Evolutionary conservation across 2,113 vertebrate species (phyloP).

Genomic region (Brienomyrus brachyistius): DNA sequence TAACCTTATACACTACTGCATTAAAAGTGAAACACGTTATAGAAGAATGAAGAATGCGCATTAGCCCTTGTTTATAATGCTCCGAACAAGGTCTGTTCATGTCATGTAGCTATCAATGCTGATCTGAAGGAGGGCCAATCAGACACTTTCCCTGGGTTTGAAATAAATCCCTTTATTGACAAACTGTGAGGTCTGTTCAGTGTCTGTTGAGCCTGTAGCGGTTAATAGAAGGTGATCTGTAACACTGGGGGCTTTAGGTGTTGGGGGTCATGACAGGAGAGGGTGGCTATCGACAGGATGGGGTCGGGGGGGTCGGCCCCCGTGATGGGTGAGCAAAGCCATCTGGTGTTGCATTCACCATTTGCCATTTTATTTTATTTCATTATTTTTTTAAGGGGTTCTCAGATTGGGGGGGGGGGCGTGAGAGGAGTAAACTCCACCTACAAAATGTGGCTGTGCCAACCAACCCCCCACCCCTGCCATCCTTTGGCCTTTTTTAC

Average conservation of each 20-base stretch:
- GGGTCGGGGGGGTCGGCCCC: no score
- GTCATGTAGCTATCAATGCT: not conserved
- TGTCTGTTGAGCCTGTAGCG: not conserved
- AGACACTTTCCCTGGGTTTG: not conserved
- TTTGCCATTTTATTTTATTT: not conserved
- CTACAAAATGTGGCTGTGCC: not conserved
- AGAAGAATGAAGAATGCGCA: not conserved
- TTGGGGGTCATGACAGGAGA: not conserved
- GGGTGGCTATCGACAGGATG: not conserved
- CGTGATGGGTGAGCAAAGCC: not conserved
- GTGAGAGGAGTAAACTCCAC: not conserved
- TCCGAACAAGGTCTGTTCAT: not conserved
- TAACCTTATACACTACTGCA: not conserved
- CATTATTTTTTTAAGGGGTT: not conserved
- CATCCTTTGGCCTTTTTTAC: not conserved
- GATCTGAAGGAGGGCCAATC: not conserved
- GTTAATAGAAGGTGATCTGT: slow-evolving; percentile 1
- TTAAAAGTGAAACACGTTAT: not conserved
- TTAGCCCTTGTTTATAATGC: not conserved
- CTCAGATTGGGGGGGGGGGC: not conserved
- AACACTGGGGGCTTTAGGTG: not conserved
- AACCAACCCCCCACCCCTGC: not conserved
- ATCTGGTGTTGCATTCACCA: not conserved
- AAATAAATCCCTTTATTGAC: not conserved
- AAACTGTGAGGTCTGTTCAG: not conserved